Percentiles rank a stretch among this genome's conserved stretches.
phyloP scores from a whole-genome alignment of 2,888 invertebrate species.

The Andrena marginata region DNA sequence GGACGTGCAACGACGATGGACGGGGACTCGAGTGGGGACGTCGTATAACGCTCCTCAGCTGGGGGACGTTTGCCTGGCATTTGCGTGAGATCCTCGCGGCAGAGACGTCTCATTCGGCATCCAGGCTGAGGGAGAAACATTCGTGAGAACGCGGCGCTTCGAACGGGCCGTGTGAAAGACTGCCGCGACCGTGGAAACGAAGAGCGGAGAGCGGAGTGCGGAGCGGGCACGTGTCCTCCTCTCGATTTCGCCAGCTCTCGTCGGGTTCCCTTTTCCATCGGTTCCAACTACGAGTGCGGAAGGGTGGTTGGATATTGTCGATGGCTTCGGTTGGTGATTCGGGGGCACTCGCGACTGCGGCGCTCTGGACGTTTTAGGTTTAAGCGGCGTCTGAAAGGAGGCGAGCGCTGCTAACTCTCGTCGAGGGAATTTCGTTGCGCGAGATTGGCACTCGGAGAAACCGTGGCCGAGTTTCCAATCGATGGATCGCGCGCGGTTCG shows the following conservation, averaged over 20 bases:
- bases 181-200: slow-evolving; percentile 44
- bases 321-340: background rate
- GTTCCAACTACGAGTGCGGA: background rate
- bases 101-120: slow-evolving; percentile 29
- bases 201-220: too few species aligned
- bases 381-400: slow-evolving; percentile 30
- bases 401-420: slow-evolving; percentile 1
- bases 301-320: background rate
- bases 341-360: slow-evolving; percentile 22
- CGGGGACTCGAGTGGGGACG: slow-evolving; percentile 29
- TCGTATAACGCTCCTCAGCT: slow-evolving; percentile 2
- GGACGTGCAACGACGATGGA: background rate
- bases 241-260: slow-evolving; percentile 3
- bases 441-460: background rate
- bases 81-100: slow-evolving; percentile 42
- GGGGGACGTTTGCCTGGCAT: slow-evolving; percentile 27
- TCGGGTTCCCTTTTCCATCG: background rate
- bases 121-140: slow-evolving; percentile 42
- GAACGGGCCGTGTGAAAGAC: slow-evolving; percentile 55
- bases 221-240: background rate
- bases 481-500: background rate
- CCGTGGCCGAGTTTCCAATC: background rate
- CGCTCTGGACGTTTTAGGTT: slow-evolving; percentile 51
- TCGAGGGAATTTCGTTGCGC: background rate
- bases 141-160: slow-evolving; percentile 54